Base-by-base conservation (phyloP, 2,888 invertebrate species). In the Anodontia alba region DNA sequence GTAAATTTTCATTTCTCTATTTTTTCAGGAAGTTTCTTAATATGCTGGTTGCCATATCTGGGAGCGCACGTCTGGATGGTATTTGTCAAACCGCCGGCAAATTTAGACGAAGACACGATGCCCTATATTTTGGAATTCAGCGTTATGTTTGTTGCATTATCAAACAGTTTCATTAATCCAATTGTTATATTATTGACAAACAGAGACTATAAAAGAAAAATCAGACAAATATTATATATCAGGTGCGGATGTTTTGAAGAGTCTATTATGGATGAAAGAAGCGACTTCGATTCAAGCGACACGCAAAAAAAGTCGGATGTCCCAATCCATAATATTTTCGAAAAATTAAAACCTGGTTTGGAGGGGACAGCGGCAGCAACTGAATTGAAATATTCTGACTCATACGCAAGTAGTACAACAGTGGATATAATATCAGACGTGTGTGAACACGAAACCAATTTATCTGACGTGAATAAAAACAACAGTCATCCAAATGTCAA, bases 161-260 rank as follows among this genome's bases (percentile, higher is more conserved):
- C 87, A 33, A 92, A 90, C 86, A 88, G 91, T 62, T 86, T 89
- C 66, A 75, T 91, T 17, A 91, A 91, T 74, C 92, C 92, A 2
- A 80, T 90, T 33, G 87, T 91, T 42, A 89, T 91, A 57, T 89
- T 90, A 75, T 20, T 87, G 17, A 84, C 90, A 49, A 92, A 90
- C 80, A 78, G 87, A 31, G 91, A 92, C 80, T 90, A 83, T 42
- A 77, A 80, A 29, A 71, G 72, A 36, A 68, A 81, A 51, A 73
- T 86, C 38, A 79, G 81, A 57, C 29, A 69, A 31, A 23, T 83
- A 17, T 26, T 86, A 31, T 76, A 66, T 26, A 68, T 68, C 17
- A 62, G 75, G n/a, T 83, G 76, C 49, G 79, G 79, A 26, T 33
- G 72, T 12, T 76, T 69, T 26, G 62, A 66, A 23, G 73, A 73